A percentile compares a stretch with the other conserved stretches of the same genome.
Evolutionary conservation across 2,113 vertebrate species (phyloP).

Genomic region (Oxyura jamaicensis): DNA sequence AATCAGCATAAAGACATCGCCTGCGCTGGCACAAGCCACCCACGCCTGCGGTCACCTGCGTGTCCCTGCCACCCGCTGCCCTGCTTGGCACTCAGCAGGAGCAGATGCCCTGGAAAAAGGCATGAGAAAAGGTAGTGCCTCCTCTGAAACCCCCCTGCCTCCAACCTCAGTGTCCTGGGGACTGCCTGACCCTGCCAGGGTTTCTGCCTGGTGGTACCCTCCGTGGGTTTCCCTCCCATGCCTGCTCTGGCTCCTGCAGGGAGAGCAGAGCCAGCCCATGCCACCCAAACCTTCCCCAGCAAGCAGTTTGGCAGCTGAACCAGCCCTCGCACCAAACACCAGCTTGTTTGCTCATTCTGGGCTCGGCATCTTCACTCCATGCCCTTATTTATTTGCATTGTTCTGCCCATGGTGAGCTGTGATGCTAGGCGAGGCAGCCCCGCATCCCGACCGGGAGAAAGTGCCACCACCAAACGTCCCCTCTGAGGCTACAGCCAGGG

Average conservation of each 20-base stretch:
- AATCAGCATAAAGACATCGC: not conserved
- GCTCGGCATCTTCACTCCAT: not conserved
- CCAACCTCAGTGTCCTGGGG: not conserved
- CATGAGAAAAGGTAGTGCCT: not conserved
- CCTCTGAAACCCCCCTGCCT: not conserved
- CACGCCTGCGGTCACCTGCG: not conserved
- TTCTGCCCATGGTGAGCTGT: not conserved
- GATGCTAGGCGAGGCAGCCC: not conserved
- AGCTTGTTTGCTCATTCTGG: not conserved
- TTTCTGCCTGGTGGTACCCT: not conserved
- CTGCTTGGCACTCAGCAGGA: not conserved
- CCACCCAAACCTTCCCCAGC: not conserved
- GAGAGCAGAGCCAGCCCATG: not conserved
- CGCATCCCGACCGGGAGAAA: not conserved
- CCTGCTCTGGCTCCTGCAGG: not conserved
- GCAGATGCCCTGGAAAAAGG: not conserved
- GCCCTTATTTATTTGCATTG: not conserved
- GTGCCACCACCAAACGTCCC: not conserved
- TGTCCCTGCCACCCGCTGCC: not conserved
- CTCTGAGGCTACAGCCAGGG: not conserved
- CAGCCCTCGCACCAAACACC: not conserved
- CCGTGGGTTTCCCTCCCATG: not conserved
- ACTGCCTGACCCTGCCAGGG: not conserved
- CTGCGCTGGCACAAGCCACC: not conserved
- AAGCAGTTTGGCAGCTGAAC: not conserved